A percentile compares a stretch with the other conserved stretches of the same genome.
Conservation (phyloP, 2,888 invertebrate genomes). For the Chymomyza amoena region DNA sequence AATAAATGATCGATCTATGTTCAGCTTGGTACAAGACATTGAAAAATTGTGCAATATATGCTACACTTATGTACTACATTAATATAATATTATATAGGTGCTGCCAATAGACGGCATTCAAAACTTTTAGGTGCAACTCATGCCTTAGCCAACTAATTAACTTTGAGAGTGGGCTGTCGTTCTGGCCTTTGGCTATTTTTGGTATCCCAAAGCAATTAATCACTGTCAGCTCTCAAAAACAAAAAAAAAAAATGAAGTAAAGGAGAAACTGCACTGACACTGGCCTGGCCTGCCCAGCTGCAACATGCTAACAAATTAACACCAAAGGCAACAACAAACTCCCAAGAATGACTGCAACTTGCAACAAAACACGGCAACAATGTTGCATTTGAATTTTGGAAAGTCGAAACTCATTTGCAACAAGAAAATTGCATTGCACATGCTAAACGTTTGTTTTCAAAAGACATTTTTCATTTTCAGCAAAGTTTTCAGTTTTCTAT, state of each 20-base stretch:
- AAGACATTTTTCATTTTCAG: constrained; percentile 59
- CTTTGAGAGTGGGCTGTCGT: constrained; percentile 49
- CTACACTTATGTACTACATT: background rate
- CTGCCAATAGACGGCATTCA: background rate
- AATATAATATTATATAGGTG: background rate
- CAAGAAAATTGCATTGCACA: constrained; percentile 42
- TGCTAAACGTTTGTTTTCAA: constrained; percentile 34
- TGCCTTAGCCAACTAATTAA: constrained; percentile 62
- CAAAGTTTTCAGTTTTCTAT: background rate
- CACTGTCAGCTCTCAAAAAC: constrained; percentile 56
- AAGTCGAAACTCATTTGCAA: constrained; percentile 33
- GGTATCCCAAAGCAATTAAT: constrained; percentile 57
- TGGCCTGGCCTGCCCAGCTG: constrained; percentile 15
- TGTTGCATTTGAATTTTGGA: constrained; percentile 32
- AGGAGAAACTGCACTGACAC: background rate
- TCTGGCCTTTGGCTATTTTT: constrained; percentile 36
- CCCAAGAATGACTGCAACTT: constrained; percentile 4
- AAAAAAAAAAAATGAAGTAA: too few relatives aligned
- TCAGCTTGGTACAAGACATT: too few relatives aligned
- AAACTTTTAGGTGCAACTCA: constrained; percentile 21
- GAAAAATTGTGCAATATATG: too few relatives aligned
- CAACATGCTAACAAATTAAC: constrained; percentile 71
- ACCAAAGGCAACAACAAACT: constrained; percentile 35
- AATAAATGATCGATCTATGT: too few relatives aligned
- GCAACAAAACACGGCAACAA: constrained; percentile 69